phyloP scores from a whole-genome alignment of 2,888 invertebrate species.

The Macrophya alboannulata region DNA sequence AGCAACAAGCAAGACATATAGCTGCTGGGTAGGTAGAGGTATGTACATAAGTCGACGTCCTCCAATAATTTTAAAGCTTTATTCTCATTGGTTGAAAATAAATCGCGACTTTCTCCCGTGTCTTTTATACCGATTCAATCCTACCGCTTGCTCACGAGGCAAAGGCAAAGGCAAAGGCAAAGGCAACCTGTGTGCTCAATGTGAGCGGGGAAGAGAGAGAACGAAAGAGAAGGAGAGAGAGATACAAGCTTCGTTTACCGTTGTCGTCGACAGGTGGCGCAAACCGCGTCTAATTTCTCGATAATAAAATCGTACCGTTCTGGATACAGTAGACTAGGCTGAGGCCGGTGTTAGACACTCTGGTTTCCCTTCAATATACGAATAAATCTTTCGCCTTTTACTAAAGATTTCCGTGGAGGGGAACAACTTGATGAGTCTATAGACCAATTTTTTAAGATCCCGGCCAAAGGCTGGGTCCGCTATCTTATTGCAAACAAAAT shows the following conservation, averaged over 20 bases:
- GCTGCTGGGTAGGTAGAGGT: not conserved
- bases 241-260: not conserved
- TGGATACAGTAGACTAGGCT: not conserved
- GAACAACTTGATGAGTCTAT: conserved; percentile 75
- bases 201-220: not conserved
- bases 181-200: too few relatives aligned
- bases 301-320: not conserved
- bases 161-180: not conserved
- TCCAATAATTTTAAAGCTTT: conserved; percentile 6
- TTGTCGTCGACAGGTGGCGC: not conserved
- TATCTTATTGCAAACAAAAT: conserved; percentile 59
- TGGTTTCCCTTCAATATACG: conserved; percentile 79
- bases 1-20: not conserved
- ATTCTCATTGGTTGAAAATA: conserved; percentile 21
- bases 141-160: not conserved
- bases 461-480: conserved; percentile 69
- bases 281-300: not conserved
- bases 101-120: conserved; percentile 15
- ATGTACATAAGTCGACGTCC: not conserved
- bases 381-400: conserved; percentile 81
- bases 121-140: not conserved
- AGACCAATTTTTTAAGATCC: conserved; percentile 73
- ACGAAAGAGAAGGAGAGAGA: not conserved
- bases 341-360: conserved; percentile 64
- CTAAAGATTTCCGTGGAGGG: conserved; percentile 80